phyloP scores from a whole-genome alignment of 1,140 invertebrate genomes.

The Eriocheir sinensis region DNA sequence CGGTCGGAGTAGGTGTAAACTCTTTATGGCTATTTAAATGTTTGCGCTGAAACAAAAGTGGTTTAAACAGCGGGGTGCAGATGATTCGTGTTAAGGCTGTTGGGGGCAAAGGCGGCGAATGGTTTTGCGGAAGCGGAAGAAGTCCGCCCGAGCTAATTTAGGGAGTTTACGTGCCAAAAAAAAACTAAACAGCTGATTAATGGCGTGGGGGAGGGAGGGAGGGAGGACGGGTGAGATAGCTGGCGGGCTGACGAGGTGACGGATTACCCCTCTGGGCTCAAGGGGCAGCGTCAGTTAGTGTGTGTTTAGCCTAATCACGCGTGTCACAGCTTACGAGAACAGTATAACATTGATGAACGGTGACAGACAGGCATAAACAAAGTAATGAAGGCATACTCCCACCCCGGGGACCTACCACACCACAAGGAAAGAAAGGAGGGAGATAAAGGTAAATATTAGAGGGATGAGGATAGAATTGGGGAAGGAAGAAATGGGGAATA shows the following conservation, averaged over 20 bases:
- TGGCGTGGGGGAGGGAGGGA: no score
- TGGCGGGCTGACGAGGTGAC: not conserved
- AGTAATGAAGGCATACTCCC: slow-evolving; percentile 14
- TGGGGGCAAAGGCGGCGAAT: slow-evolving; percentile 45
- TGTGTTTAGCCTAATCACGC: not conserved
- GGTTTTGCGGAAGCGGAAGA: slow-evolving; percentile 57
- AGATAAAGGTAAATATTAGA: no score
- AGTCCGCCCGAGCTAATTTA: slow-evolving; percentile 39
- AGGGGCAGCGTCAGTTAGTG: not conserved
- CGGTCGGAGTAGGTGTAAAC: slow-evolving; percentile 64
- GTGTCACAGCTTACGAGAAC: not conserved
- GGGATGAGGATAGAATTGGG: no score
- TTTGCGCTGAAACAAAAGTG: slow-evolving; percentile 70
- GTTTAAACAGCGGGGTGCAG: slow-evolving; percentile 47
- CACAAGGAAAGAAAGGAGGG: no score
- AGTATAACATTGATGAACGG: not conserved
- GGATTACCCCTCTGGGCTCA: not conserved
- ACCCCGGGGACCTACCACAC: no score
- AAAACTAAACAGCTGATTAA: slow-evolving; percentile 37
- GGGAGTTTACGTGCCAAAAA: slow-evolving; percentile 32
- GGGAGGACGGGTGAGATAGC: no score
- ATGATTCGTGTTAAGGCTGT: slow-evolving; percentile 61
- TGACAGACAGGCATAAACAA: not conserved
- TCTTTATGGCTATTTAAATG: slow-evolving; percentile 73
- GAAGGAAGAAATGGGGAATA: no score